A percentile compares a stretch with the other conserved stretches of the same genome.
These are phyloP conservation scores for Turritopsis dohrnii DNA, from an alignment of 30 jellyfish, hydroid and myxozoan genomes.

Conservation along the genomic window DNA sequence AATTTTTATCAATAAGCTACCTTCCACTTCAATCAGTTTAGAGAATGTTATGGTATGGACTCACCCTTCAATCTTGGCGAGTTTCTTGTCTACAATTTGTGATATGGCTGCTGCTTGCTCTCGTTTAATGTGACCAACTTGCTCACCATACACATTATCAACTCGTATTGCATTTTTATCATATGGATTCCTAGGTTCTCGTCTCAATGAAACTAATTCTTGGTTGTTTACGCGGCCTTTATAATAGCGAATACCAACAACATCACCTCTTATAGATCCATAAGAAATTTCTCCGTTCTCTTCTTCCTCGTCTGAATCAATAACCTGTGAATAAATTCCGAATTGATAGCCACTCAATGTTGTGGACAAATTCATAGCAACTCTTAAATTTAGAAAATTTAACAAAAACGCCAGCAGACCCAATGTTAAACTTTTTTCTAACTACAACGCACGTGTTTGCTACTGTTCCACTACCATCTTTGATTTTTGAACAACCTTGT, in stretches of 20 bases:
- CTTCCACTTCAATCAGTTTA: no score
- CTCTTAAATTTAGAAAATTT: no score
- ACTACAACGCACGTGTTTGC: no score
- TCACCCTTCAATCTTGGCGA: constrained; percentile 71
- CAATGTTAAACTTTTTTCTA: no score
- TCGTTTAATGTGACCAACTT: constrained; percentile 73
- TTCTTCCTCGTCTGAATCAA: constrained; percentile 40
- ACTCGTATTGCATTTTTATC: constrained; percentile 74
- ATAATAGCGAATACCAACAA: constrained; percentile 69
- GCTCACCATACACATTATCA: constrained; percentile 52
- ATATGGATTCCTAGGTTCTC: constrained; percentile 60
- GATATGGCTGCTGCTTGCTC: constrained; percentile 63
- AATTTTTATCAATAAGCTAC: no score
- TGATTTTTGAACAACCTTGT: no score
- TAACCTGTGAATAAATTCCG: not conserved
- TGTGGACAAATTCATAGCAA: not conserved
- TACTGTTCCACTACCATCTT: no score
- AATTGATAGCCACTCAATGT: not conserved
- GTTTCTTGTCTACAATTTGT: constrained; percentile 33
- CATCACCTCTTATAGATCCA: constrained; percentile 51
- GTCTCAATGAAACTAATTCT: constrained; percentile 55
- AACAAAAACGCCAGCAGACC: no score
- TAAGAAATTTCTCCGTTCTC: constrained; percentile 36
- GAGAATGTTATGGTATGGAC: no score
- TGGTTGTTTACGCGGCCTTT: constrained; percentile 52